phyloP scores from a whole-genome alignment of 1,140 invertebrate species.

The Trissolcus basalis region DNA sequence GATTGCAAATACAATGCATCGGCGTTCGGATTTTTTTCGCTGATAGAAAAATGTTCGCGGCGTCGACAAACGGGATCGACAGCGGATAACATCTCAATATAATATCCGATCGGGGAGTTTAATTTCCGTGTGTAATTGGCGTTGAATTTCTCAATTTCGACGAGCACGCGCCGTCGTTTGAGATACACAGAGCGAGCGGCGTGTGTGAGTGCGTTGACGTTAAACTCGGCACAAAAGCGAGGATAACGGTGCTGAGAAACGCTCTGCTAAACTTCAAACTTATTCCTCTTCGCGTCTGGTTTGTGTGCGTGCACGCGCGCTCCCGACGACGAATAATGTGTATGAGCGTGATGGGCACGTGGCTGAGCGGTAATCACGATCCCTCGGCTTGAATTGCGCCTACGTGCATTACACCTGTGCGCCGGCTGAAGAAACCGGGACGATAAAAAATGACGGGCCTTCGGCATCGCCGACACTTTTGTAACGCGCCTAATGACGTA shows the following conservation, averaged over 20 bases:
- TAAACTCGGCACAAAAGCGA: conserved; percentile 48
- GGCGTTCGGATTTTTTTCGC: no score
- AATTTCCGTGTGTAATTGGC: conserved; percentile 43
- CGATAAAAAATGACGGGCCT: conserved; percentile 22
- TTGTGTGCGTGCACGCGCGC: conserved; percentile 5
- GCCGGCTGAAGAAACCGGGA: conserved; percentile 10
- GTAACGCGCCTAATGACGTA: conserved; percentile 9
- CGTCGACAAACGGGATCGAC: neutral
- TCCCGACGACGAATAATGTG: conserved; percentile 11
- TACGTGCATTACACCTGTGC: conserved; percentile 37
- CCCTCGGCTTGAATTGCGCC: neutral
- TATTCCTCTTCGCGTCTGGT: conserved; percentile 47
- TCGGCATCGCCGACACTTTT: conserved; percentile 19
- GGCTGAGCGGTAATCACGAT: conserved; percentile 19
- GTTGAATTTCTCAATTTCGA: conserved; percentile 51
- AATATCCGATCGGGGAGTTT: conserved; percentile 12
- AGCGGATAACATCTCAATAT: conserved; percentile 1
- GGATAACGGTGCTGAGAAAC: conserved; percentile 70
- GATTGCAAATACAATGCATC: no score
- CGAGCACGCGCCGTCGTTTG: conserved; percentile 48
- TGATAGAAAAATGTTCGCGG: no score
- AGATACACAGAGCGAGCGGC: conserved; percentile 39
- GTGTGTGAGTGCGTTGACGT: conserved; percentile 56
- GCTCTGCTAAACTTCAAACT: conserved; percentile 66
- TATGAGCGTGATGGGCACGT: conserved; percentile 33